Evolutionary conservation across 1,140 invertebrate genomes (phyloP), one percentile per base, ranked within the genome.

Genomic region (Telenomus remus): DNA sequence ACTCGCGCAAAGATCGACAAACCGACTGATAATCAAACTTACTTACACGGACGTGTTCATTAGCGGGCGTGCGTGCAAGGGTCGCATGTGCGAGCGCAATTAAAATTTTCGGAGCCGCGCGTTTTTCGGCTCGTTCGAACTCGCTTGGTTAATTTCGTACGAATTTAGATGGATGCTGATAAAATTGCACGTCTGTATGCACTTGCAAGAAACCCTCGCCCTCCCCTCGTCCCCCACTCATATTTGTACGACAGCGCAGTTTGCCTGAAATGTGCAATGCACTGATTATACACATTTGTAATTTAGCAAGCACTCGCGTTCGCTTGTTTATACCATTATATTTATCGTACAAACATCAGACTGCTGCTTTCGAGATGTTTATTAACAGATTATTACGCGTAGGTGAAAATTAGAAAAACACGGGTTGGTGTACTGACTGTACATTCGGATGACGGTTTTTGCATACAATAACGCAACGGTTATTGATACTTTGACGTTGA

Each of bases 31-130:
- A 75, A 75, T 75, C 72, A 68, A 75, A 69, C 49, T 64, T 63
- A 61, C 71, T 74, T 75, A 75, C 61, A 37, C 59, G 48, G 37
- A 69, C 65, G 60, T 59, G 72, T 65, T 75, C 48, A 69, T 76
- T 76, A 70, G 44, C 7, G 34, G 14, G n/a, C 44, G 60, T 76
- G 65, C 72, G 72, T 75, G 65, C 64, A 59, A n/a, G 49, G 64
- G 64, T 75, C 72, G 72, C 72, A 75, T 75, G 72, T 75, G 72
- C 65, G 11, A 9, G 34, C 12, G 72, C 72, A 75, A 75, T 75
- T 75, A 75, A 75, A 75, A 69, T 72, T 59, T 64, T 42, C 27
- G 60, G 55, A 65, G 34, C 60, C 59, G 59, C 59, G 43, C 54
- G 60, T 65, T 73, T 65, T 73, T 65, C 49, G 60, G 51, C 51